Conservation (phyloP, 2,797 vertebrate genomes). For the Carapus acus region DNA sequence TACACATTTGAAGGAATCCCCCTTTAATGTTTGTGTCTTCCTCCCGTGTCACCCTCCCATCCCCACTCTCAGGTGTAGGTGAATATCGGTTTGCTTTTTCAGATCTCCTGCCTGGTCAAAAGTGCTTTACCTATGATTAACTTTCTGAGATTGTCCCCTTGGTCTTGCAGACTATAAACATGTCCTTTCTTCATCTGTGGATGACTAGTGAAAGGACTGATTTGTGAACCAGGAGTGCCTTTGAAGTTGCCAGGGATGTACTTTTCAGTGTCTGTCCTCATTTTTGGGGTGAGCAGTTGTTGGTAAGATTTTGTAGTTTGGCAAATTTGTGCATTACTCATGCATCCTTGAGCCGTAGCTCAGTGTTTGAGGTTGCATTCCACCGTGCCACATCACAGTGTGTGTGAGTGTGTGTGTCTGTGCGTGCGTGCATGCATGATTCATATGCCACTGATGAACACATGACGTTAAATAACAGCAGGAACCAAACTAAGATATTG, state of each 20-base stretch:
- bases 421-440: slow-evolving; percentile 57
- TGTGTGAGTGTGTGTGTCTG: too few relatives aligned
- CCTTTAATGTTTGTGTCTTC: neutral
- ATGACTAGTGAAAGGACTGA: slow-evolving; percentile 23
- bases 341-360: slow-evolving; percentile 57
- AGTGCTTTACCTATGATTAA: neutral
- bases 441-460: slow-evolving; percentile 34
- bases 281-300: slow-evolving; percentile 22
- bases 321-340: slow-evolving; percentile 68
- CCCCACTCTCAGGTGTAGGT: slow-evolving; percentile 4
- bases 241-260: slow-evolving; percentile 19
- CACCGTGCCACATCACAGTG: slow-evolving; percentile 45
- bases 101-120: neutral
- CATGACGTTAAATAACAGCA: slow-evolving; percentile 26
- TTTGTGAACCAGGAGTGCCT: slow-evolving; percentile 18
- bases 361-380: slow-evolving; percentile 49
- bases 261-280: slow-evolving; percentile 27
- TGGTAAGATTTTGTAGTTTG: slow-evolving; percentile 56
- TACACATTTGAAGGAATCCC: neutral
- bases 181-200: too few relatives aligned
- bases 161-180: too few relatives aligned
- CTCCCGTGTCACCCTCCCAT: neutral
- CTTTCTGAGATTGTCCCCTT: slow-evolving; percentile 6
- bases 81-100: slow-evolving; percentile 8
- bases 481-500: slow-evolving; percentile 6